Conservation (phyloP, 2,797 vertebrate genomes). For the Acanthis flammea region DNA sequence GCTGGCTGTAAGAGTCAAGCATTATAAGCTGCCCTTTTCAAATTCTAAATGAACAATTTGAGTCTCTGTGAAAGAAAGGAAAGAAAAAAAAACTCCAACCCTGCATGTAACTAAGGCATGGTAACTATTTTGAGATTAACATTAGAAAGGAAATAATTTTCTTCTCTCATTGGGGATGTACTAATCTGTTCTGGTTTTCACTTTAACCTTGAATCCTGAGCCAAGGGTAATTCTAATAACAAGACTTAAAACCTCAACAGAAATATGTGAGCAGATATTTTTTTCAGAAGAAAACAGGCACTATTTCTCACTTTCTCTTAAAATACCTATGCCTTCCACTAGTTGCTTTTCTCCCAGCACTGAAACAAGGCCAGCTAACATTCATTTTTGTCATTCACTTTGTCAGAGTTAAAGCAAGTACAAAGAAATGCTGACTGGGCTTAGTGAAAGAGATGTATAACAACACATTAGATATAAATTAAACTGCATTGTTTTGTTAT, state of each 20-base stretch:
- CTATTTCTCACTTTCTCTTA: neutral
- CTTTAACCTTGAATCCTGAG: neutral
- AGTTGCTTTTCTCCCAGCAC: neutral
- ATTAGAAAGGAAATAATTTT: neutral
- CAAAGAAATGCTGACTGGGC: neutral
- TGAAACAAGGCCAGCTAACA: neutral
- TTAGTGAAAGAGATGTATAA: neutral
- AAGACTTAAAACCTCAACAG: neutral
- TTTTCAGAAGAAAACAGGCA: neutral
- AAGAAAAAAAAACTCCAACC: neutral
- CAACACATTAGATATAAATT: neutral
- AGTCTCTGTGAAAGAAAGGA: neutral
- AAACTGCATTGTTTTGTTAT: neutral
- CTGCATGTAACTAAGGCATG: neutral
- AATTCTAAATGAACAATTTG: neutral
- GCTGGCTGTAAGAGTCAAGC: neutral
- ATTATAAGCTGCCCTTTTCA: neutral
- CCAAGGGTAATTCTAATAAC: neutral
- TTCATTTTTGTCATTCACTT: neutral
- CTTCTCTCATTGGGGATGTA: neutral
- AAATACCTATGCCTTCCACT: neutral
- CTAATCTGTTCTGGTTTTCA: neutral
- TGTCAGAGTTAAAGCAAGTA: neutral
- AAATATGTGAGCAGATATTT: neutral
- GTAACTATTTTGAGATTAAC: neutral